These are phyloP conservation scores for Neoarius graeffei DNA, from an alignment of 2,113 vertebrate genomes.

Conservation along the genomic window DNA sequence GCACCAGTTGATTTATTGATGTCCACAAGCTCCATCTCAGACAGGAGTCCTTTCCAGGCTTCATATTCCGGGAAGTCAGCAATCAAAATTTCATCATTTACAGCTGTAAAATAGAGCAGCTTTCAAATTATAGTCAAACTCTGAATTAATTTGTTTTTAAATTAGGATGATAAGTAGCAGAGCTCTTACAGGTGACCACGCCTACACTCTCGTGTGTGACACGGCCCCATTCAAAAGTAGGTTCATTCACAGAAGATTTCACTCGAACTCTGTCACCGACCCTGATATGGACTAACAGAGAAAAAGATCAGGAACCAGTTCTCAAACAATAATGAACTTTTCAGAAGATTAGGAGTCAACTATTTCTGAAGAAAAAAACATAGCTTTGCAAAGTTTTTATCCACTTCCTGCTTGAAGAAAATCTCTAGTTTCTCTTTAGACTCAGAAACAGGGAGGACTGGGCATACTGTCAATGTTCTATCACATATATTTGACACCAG, in stretches of 20 bases:
- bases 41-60: conserved; percentile 38
- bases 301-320: background rate
- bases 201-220: conserved; percentile 29
- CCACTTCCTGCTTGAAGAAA: conserved; percentile 26
- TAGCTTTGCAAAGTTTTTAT: background rate
- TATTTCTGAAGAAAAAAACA: background rate
- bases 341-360: background rate
- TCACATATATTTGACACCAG: too few relatives aligned
- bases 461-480: conserved; percentile 35
- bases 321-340: background rate
- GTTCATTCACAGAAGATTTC: conserved; percentile 34
- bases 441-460: conserved; percentile 17
- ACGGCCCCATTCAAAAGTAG: conserved; percentile 36
- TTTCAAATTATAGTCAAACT: background rate
- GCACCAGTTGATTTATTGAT: background rate
- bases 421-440: conserved; percentile 24
- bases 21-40: conserved; percentile 40
- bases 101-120: background rate
- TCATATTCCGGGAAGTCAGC: conserved; percentile 21
- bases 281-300: conserved; percentile 27
- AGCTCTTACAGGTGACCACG: conserved; percentile 22
- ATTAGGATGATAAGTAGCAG: background rate
- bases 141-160: background rate
- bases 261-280: conserved; percentile 29
- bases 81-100: background rate